These are phyloP conservation scores for Dorcus hopei DNA, from an alignment of 2,888 invertebrate genomes.

Conservation along the genomic window DNA sequence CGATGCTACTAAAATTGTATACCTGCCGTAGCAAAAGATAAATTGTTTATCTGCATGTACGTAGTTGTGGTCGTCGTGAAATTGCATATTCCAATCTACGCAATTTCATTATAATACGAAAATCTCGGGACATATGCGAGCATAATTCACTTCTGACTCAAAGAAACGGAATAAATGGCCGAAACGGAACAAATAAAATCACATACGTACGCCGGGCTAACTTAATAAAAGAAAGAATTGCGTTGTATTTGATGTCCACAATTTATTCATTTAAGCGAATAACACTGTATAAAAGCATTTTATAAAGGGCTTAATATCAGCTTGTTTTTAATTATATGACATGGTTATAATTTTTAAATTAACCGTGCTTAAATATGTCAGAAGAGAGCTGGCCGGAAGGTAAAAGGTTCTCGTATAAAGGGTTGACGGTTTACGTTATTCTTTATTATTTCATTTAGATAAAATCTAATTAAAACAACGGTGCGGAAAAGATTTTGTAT, in stretches of 20 bases:
- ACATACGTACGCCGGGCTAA: constrained; percentile 22
- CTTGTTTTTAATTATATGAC: constrained; percentile 41
- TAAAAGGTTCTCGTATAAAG: constrained; percentile 27
- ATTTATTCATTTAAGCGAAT: constrained; percentile 42
- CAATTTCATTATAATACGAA: constrained; percentile 38
- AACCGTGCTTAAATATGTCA: constrained; percentile 36
- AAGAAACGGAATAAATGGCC: constrained; percentile 43
- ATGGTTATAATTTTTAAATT: constrained; percentile 44
- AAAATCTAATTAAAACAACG: constrained; percentile 35
- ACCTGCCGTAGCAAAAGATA: neutral
- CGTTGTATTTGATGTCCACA: constrained; percentile 40
- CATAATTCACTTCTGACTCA: constrained; percentile 38
- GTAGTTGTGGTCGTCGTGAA: constrained; percentile 21
- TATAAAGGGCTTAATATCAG: constrained; percentile 37
- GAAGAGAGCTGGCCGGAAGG: constrained; percentile 27
- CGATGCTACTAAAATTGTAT: constrained; percentile 5
- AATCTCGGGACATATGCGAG: constrained; percentile 38
- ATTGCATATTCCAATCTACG: constrained; percentile 41
- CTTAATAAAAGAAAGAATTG: constrained; percentile 35
- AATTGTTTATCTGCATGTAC: constrained; percentile 14
- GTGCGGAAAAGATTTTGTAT: constrained; percentile 33
- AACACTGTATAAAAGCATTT: constrained; percentile 33
- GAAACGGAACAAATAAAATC: constrained; percentile 37
- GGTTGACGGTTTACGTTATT: constrained; percentile 30
- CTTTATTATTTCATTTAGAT: constrained; percentile 35